These are phyloP conservation scores for Megaptera novaeangliae DNA, from an alignment of 2,113 vertebrate species.

Conservation along the genomic window DNA sequence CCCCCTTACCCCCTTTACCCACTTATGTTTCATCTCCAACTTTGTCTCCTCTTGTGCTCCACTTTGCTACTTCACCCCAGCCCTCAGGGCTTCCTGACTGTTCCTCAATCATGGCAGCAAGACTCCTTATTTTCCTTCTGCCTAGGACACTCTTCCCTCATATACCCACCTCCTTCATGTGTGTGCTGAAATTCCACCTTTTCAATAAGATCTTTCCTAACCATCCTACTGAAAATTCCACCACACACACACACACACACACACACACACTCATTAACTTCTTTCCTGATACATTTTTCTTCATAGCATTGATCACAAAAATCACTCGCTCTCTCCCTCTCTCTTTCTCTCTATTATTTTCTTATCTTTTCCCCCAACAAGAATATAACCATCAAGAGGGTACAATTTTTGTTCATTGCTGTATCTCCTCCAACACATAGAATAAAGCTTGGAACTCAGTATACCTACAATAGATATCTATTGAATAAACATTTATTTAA, in stretches of 20 bases:
- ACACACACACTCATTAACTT: neutral
- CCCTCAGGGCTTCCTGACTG: neutral
- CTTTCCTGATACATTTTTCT: neutral
- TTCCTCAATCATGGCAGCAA: neutral
- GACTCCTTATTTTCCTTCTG: neutral
- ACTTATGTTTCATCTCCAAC: neutral
- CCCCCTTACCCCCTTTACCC: fast-evolving
- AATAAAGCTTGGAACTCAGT: neutral
- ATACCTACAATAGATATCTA: neutral
- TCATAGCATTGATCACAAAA: neutral
- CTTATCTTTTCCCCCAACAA: neutral
- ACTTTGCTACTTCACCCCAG: neutral
- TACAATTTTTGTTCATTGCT: neutral
- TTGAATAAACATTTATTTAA: neutral
- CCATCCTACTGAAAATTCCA: neutral
- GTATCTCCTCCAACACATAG: neutral
- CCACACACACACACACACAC: neutral
- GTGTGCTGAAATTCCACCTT: neutral
- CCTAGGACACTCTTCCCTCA: neutral
- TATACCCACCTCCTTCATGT: neutral
- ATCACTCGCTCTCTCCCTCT: neutral
- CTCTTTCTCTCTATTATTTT: neutral
- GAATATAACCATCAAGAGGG: neutral
- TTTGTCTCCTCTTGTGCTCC: neutral
- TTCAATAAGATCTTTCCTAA: neutral